phyloP scores from a whole-genome alignment of 2,113 vertebrate genomes.

The Progne subis region DNA sequence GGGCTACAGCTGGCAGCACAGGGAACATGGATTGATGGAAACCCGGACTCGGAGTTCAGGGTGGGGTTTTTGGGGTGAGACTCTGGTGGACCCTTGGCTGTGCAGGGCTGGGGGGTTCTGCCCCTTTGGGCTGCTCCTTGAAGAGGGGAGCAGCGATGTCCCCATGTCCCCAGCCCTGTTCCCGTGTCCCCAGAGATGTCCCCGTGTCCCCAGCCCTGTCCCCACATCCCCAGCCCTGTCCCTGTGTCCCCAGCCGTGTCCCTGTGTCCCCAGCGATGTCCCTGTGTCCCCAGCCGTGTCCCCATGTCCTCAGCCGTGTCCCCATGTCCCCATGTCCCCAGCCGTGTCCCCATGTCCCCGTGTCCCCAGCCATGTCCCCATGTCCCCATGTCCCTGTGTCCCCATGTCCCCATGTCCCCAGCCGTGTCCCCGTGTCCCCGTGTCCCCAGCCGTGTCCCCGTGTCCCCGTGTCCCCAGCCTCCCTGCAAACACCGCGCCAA shows the following conservation, averaged over 20 bases:
- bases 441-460: no score
- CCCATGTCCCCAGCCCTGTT: neutral
- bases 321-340: no score
- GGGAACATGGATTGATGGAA: accelerated
- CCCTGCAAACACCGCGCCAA: neutral
- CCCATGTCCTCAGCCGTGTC: no score
- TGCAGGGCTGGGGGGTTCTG: neutral
- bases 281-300: no score
- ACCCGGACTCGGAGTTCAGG: neutral
- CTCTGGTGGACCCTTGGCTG: neutral
- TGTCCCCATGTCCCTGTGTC: no score
- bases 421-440: no score
- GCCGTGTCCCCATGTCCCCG: no score
- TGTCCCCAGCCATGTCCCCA: no score
- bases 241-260: neutral
- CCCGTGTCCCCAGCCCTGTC: neutral
- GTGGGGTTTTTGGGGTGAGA: neutral
- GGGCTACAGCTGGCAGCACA: neutral
- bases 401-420: no score
- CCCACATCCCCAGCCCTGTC: neutral
- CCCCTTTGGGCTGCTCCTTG: neutral
- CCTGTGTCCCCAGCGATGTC: neutral
- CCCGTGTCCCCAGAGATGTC: neutral
- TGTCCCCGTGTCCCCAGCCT: no score
- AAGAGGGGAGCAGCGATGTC: neutral